A percentile compares a stretch with the other conserved stretches of the same genome.
These are phyloP conservation scores for Stenotaenia linearis DNA, from an alignment of 2,888 invertebrate genomes.

Conservation along the genomic window DNA sequence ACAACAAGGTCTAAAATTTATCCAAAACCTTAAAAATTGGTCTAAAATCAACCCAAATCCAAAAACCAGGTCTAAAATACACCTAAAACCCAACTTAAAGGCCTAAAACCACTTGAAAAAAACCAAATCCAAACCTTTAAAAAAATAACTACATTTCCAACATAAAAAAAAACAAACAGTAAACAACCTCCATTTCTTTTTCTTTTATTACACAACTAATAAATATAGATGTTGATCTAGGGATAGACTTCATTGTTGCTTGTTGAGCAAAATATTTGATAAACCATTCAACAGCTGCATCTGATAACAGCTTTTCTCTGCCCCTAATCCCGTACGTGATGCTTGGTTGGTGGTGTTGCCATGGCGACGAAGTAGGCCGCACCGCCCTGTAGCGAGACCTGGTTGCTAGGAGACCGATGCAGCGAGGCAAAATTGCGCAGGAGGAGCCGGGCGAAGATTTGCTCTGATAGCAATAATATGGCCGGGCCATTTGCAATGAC, in stretches of 20 bases:
- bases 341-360: slow-evolving; percentile 7
- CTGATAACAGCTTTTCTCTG: not conserved
- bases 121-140: too few species aligned
- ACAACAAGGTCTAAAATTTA: too few species aligned
- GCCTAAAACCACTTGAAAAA: too few species aligned
- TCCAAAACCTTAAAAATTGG: too few species aligned
- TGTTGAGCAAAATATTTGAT: slow-evolving; percentile 6
- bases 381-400: not conserved
- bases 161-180: too few species aligned
- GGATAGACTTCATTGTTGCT: not conserved
- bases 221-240: not conserved
- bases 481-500: not conserved
- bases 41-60: too few species aligned
- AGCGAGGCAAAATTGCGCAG: slow-evolving; percentile 6
- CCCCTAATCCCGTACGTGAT: not conserved
- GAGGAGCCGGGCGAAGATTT: not conserved
- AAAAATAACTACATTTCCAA: too few species aligned
- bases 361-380: not conserved
- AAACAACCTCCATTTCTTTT: too few species aligned
- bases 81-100: too few species aligned
- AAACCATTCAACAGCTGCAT: slow-evolving; percentile 12
- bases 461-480: slow-evolving; percentile 18
- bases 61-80: too few species aligned
- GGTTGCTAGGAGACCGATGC: slow-evolving; percentile 4
- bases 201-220: not conserved